These are phyloP conservation scores for Eulemur rubriventer DNA, from an alignment of 2,797 vertebrate species.

Conservation along the genomic window DNA sequence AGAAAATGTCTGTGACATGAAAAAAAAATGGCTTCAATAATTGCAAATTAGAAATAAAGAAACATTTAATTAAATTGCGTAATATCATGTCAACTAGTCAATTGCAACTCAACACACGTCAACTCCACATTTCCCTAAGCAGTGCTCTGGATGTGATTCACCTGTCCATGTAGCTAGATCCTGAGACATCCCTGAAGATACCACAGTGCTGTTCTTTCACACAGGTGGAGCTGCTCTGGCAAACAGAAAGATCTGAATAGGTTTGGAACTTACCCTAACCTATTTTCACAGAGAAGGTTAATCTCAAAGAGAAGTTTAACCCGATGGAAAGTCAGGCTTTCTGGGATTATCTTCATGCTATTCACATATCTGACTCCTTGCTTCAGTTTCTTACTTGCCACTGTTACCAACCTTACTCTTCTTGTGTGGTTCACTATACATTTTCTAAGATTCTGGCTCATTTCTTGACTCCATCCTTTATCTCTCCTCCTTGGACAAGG, in stretches of 20 bases:
- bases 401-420: background rate
- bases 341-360: background rate
- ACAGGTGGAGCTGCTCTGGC: background rate
- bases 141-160: background rate
- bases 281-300: background rate
- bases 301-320: background rate
- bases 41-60: slow-evolving; percentile 2
- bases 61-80: slow-evolving; percentile 4
- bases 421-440: background rate
- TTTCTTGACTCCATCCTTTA: background rate
- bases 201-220: background rate
- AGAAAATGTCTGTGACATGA: background rate
- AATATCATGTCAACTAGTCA: background rate
- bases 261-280: background rate
- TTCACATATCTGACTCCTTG: background rate
- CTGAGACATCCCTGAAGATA: background rate
- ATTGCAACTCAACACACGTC: background rate
- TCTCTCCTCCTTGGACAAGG: background rate
- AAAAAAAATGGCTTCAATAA: background rate
- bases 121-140: background rate
- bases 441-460: background rate
- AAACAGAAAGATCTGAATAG: background rate
- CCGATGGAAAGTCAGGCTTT: background rate
- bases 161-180: background rate
- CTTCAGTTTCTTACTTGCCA: background rate